Percentiles rank a stretch among this genome's conserved stretches.
phyloP scores from a whole-genome alignment of 1,140 invertebrate genomes.

The Drosophila equinoxialis region DNA sequence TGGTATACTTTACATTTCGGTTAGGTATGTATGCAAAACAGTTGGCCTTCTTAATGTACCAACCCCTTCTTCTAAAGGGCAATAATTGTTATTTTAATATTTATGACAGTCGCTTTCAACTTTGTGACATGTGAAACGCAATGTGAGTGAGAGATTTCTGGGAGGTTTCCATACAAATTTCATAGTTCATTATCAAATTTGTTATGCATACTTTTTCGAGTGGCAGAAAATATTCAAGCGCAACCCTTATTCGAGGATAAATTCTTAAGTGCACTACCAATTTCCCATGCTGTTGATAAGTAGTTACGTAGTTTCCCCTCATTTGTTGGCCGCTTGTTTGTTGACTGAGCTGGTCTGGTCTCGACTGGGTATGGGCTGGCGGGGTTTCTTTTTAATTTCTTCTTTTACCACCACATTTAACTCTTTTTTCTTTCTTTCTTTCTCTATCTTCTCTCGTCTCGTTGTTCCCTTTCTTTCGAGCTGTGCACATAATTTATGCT shows the following conservation, averaged over 20 bases:
- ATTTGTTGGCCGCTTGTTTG: conserved; percentile 61
- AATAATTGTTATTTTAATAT: conserved; percentile 81
- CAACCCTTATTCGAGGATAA: conserved; percentile 44
- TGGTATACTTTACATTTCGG: conserved; percentile 10
- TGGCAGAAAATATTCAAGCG: conserved; percentile 26
- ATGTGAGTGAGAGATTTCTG: conserved; percentile 29
- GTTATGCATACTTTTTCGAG: conserved; percentile 69
- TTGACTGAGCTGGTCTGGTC: conserved; percentile 1
- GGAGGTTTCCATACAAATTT: conserved; percentile 55
- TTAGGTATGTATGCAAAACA: conserved; percentile 51
- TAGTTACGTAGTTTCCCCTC: conserved; percentile 46
- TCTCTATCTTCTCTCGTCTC: conserved; percentile 3
- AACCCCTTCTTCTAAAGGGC: conserved; percentile 51
- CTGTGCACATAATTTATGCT: conserved; percentile 76
- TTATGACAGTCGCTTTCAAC: conserved; percentile 65
- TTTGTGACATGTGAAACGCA: conserved; percentile 47
- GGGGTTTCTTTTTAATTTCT: conserved; percentile 42
- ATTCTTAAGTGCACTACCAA: conserved; percentile 24
- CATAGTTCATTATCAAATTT: conserved; percentile 80
- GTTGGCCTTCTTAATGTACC: conserved; percentile 8
- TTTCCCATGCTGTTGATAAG: conserved; percentile 65
- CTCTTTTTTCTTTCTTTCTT: conserved; percentile 51
- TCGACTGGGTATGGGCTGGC: background rate
- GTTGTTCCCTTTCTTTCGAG: background rate
- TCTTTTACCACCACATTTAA: conserved; percentile 66